Base-by-base conservation (phyloP, 2,888 invertebrate genomes). In the Aphidoletes aphidimyza region DNA sequence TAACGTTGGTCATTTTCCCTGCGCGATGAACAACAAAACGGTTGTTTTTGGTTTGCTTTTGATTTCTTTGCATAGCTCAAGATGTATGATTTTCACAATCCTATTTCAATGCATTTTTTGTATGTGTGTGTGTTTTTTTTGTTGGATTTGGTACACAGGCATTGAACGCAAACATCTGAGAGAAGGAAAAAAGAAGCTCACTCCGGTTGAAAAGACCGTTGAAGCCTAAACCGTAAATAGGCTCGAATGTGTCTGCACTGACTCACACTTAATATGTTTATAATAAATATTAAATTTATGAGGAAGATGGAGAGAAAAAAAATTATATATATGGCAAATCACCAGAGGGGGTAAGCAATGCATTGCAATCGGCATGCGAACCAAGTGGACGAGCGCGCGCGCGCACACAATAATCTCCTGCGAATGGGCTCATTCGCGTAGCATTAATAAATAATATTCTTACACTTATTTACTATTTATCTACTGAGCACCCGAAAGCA, bases 361-460 rank as follows among this genome's bases (percentile, higher is more conserved):
- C 11, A 69, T 54, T 69, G 14, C 69, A 30, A 26, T 30, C 69
- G 30, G 30, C 34, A 30, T 69, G 69, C 30, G 11, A 11, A 54
- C 22, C 69, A 69, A 30, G 8, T 14, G n/a, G n/a, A n/a, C n/a
- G n/a, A n/a, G n/a, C n/a, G n/a, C n/a, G n/a, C n/a, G n/a, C n/a
- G n/a, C n/a, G n/a, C n/a, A n/a, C n/a, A n/a, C n/a, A n/a, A n/a
- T n/a, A n/a, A n/a, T n/a, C n/a, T n/a, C n/a, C n/a, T 3, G 69
- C 69, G 9, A 54, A 69, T 22, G 5, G 30, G 34, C 69, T 69
- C 30, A 69, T 69, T 69, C 17, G 30, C 69, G 8, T 9, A 34
- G n/a, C 69, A 69, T 69, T 69, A 26, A 69, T 69, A 69, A 69
- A 69, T 69, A 69, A 69, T 69, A 30, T 69, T 26, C 69, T 69